phyloP scores from a whole-genome alignment of 2,888 invertebrate species.

The Himalopsyche japonica region DNA sequence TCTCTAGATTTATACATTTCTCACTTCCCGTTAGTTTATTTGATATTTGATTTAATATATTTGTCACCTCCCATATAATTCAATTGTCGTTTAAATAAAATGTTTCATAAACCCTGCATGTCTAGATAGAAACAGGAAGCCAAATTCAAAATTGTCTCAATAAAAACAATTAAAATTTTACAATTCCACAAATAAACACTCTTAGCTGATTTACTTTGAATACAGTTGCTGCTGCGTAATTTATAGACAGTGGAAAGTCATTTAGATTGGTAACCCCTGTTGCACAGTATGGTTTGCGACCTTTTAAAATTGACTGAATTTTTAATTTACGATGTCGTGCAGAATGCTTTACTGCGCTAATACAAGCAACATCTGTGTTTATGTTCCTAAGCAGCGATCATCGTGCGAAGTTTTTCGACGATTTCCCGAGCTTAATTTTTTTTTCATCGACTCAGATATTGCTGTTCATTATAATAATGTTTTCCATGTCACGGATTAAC shows the following conservation, averaged over 20 bases:
- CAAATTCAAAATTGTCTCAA: background rate
- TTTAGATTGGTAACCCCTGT: background rate
- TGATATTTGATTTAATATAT: no score
- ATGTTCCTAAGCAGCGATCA: background rate
- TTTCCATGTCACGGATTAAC: background rate
- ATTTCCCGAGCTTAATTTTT: background rate
- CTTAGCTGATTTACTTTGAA: background rate
- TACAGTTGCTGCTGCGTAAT: background rate
- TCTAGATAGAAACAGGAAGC: background rate
- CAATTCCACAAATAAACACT: background rate
- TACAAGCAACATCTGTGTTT: slow-evolving; percentile 5
- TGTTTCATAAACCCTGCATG: background rate
- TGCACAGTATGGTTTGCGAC: slow-evolving; percentile 12
- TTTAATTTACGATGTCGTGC: slow-evolving; percentile 21
- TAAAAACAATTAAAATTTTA: background rate
- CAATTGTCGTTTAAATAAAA: no score
- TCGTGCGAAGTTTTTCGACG: background rate
- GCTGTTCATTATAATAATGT: background rate
- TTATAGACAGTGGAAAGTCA: background rate
- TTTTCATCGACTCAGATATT: background rate
- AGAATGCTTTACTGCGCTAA: slow-evolving; percentile 7
- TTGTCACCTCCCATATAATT: no score
- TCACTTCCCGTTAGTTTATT: no score
- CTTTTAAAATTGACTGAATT: slow-evolving; percentile 30
- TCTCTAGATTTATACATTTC: no score